Percentiles rank a stretch among this genome's conserved stretches.
Evolutionary conservation across 2,113 vertebrate species (phyloP).

Genomic region (Elaphurus davidianus): DNA sequence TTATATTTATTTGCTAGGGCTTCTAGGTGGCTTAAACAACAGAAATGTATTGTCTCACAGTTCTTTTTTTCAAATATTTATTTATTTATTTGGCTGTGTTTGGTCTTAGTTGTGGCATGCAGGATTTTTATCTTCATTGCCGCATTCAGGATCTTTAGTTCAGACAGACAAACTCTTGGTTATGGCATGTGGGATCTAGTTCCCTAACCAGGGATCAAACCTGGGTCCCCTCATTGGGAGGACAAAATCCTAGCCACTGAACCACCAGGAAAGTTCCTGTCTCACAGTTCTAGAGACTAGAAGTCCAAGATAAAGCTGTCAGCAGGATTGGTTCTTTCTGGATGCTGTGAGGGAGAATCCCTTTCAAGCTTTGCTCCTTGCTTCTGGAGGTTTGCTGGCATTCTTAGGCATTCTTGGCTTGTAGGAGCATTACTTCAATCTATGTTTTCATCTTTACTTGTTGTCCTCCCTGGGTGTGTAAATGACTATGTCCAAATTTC

Average conservation of each 20-base stretch:
- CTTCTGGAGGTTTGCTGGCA: background rate
- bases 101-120: too few species aligned
- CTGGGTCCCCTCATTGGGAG: too few species aligned
- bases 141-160: too few species aligned
- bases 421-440: background rate
- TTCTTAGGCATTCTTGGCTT: background rate
- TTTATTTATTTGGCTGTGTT: too few species aligned
- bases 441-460: background rate
- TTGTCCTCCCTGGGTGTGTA: background rate
- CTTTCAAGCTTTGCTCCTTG: too few species aligned
- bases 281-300: background rate
- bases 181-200: too few species aligned
- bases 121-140: too few species aligned
- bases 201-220: too few species aligned
- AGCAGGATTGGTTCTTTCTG: background rate
- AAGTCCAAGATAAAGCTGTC: background rate
- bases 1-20: background rate
- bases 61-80: too few species aligned
- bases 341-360: background rate
- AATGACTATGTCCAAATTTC: background rate
- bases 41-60: background rate
- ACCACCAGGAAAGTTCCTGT: too few species aligned
- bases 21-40: background rate
- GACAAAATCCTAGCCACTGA: too few species aligned
- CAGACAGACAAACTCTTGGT: too few species aligned